A percentile compares a stretch with the other conserved stretches of the same genome.
phyloP scores from a whole-genome alignment of 2,797 vertebrate species.

The Ciconia nigra region DNA sequence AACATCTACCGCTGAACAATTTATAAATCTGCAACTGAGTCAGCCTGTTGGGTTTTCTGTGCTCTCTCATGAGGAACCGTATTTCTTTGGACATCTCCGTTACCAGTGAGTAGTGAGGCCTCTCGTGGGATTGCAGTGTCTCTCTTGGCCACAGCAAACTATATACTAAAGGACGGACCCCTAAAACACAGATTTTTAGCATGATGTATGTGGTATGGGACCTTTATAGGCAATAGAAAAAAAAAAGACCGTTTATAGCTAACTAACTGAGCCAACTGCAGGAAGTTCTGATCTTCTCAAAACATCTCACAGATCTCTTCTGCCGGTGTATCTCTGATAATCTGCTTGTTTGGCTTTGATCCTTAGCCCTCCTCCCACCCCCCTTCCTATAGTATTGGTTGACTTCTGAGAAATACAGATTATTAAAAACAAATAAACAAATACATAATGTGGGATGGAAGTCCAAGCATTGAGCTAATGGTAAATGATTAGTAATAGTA shows the following conservation, averaged over 20 bases:
- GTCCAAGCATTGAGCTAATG: not conserved
- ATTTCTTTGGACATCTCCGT: not conserved
- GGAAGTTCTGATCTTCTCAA: not conserved
- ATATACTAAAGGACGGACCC: not conserved
- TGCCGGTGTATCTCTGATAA: not conserved
- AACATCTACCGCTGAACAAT: not conserved
- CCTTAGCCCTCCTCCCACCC: not conserved
- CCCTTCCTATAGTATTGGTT: not conserved
- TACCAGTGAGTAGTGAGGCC: not conserved
- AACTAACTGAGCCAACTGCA: not conserved
- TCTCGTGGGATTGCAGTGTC: accelerated
- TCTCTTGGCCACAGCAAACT: not conserved
- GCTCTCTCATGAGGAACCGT: not conserved
- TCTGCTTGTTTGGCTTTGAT: not conserved
- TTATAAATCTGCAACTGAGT: not conserved
- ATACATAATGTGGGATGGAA: not conserved
- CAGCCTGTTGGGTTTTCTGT: not conserved
- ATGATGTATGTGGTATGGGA: accelerated
- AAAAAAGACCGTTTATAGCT: not conserved
- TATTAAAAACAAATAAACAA: not conserved
- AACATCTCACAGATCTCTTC: not conserved
- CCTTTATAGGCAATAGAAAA: not conserved
- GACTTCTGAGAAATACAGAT: not conserved
- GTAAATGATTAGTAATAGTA: not conserved
- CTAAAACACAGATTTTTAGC: not conserved